Conservation (phyloP, 1,140 invertebrate genomes). For the Teleogryllus occipitalis region DNA sequence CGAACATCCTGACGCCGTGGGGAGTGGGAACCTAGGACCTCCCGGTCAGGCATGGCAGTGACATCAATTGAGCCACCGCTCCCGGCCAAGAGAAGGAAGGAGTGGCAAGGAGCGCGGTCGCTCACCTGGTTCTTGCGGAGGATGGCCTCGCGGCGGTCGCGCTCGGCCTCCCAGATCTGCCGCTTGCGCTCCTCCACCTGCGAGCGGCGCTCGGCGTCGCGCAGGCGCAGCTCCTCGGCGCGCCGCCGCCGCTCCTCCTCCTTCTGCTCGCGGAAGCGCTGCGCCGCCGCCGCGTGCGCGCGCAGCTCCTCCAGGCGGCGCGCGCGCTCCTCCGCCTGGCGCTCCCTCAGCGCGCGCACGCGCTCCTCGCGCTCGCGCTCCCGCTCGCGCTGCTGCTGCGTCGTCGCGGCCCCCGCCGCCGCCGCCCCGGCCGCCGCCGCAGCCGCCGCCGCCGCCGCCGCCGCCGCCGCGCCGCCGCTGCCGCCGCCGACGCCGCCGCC, state of each 20-base stretch:
- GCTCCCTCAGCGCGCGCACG: constrained; percentile 47
- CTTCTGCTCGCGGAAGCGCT: constrained; percentile 78
- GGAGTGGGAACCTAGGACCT: too few relatives aligned
- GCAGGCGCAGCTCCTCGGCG: constrained; percentile 67
- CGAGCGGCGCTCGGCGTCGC: constrained; percentile 63
- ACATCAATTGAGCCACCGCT: too few relatives aligned
- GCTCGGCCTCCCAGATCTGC: constrained; percentile 76
- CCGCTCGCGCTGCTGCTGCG: too few relatives aligned
- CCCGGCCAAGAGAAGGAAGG: background rate
- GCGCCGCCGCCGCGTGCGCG: constrained; percentile 70
- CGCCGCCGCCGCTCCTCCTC: constrained; percentile 71
- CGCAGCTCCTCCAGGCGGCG: constrained; percentile 77
- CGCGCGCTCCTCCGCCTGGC: constrained; percentile 77
- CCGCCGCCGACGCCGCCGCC: too few relatives aligned
- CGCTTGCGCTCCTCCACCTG: constrained; percentile 81
- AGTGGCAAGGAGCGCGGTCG: background rate
- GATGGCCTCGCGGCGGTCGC: constrained; percentile 74
- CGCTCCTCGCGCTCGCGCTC: constrained; percentile 38
- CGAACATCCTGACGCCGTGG: too few relatives aligned
- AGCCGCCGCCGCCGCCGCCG: too few relatives aligned
- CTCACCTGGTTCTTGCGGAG: constrained; percentile 62
- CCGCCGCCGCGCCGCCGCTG: too few relatives aligned
- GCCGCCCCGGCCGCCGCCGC: too few relatives aligned
- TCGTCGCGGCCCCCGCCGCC: too few relatives aligned
- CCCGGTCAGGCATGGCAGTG: too few relatives aligned